These are phyloP conservation scores for Eumeta japonica DNA, from an alignment of 1,140 invertebrate genomes.

Conservation along the genomic window DNA sequence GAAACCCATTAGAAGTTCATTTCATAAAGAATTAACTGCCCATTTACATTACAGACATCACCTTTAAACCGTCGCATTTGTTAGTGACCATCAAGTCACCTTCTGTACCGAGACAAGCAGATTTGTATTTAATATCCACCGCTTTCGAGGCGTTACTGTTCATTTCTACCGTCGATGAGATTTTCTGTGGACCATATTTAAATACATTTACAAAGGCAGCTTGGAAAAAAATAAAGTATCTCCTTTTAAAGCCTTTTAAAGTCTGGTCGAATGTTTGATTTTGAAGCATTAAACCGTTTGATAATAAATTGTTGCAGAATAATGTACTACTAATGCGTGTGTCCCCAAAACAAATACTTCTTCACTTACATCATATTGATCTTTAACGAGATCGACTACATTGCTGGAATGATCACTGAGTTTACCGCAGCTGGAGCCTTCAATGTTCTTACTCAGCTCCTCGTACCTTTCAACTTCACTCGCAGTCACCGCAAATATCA, in stretches of 20 bases:
- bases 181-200: conserved; percentile 69
- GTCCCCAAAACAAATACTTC: too few relatives aligned
- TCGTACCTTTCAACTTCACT: conserved; percentile 84
- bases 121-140: conserved; percentile 84
- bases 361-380: conserved; percentile 80
- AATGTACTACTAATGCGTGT: too few relatives aligned
- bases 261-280: too few relatives aligned
- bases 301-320: too few relatives aligned
- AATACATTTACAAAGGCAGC: too few relatives aligned
- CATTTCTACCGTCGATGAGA: conserved; percentile 89
- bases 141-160: conserved; percentile 87
- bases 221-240: too few relatives aligned
- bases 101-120: conserved; percentile 73
- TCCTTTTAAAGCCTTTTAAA: too few relatives aligned
- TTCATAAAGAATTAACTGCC: too few relatives aligned
- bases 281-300: too few relatives aligned
- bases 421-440: conserved; percentile 82
- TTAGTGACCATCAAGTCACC: conserved; percentile 64
- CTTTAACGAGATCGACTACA: conserved; percentile 85
- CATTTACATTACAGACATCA: conserved; percentile 8
- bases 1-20: neutral
- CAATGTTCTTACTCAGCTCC: conserved; percentile 73
- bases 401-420: conserved; percentile 89
- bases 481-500: conserved; percentile 96
- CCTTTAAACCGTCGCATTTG: conserved; percentile 77